phyloP scores from a whole-genome alignment of 2,113 vertebrate species.

The Apaloderma vittatum region DNA sequence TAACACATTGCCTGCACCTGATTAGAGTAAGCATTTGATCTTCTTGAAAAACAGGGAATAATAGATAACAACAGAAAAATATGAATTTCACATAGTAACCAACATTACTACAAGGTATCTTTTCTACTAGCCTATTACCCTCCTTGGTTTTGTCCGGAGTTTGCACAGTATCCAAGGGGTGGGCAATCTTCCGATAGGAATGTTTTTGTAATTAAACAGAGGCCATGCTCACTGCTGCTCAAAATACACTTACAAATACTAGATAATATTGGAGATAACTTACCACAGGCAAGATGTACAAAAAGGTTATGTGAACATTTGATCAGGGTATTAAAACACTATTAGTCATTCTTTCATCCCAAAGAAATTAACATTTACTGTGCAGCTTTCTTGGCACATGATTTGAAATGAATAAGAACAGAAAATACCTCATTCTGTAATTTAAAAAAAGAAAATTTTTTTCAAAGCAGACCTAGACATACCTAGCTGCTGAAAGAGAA shows the following conservation, averaged over 20 bases:
- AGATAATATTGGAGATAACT: neutral
- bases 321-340: neutral
- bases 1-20: neutral
- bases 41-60: neutral
- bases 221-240: neutral
- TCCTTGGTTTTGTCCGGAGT: neutral
- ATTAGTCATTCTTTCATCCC: neutral
- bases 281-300: neutral
- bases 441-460: neutral
- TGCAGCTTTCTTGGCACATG: conserved; percentile 1
- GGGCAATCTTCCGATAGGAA: neutral
- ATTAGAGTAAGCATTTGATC: neutral
- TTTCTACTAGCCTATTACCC: neutral
- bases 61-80: neutral
- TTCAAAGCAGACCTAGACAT: conserved; percentile 69
- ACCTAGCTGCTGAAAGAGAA: conserved; percentile 98
- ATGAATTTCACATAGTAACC: neutral
- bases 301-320: neutral
- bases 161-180: neutral
- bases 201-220: neutral
- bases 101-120: neutral
- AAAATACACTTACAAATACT: neutral
- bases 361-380: conserved; percentile 5
- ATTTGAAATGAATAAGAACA: neutral
- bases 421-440: neutral